These are phyloP conservation scores for Diplodus puntazzo DNA, from an alignment of 2,797 vertebrate species.

Conservation along the genomic window DNA sequence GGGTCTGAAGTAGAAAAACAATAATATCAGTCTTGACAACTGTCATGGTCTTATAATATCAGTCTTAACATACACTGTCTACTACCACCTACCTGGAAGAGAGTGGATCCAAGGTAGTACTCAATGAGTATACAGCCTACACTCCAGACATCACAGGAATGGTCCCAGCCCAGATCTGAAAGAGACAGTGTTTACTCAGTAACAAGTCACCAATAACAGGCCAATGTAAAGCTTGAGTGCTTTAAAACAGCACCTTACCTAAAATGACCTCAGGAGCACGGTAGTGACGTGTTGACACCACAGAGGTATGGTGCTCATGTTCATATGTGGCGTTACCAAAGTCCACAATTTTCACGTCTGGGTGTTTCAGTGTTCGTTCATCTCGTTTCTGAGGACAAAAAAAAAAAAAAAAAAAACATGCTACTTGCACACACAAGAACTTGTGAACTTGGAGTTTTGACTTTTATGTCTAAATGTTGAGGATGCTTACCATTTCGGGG, in stretches of 20 bases:
- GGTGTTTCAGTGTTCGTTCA: conserved; percentile 91
- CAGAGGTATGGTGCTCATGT: conserved; percentile 96
- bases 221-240: fast-evolving
- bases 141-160: conserved; percentile 93
- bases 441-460: background rate
- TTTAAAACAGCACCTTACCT: conserved; percentile 82
- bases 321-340: conserved; percentile 98
- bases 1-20: conserved; percentile 82
- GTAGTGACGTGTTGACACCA: conserved; percentile 98
- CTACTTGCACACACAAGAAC: background rate
- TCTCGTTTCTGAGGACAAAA: conserved; percentile 88
- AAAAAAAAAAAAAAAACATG: background rate
- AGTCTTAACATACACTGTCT: background rate
- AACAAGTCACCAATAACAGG: background rate
- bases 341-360: conserved; percentile 96
- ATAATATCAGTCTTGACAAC: background rate
- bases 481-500: conserved; percentile 86
- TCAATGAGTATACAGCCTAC: conserved; percentile 92
- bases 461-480: background rate
- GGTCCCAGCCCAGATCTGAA: conserved; percentile 91
- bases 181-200: conserved; percentile 14
- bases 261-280: conserved; percentile 98
- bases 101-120: conserved; percentile 92
- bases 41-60: background rate
- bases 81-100: conserved; percentile 87